A percentile compares a stretch with the other conserved stretches of the same genome.
Conservation (phyloP, 2,797 vertebrate genomes). For the Meda fulgida region DNA sequence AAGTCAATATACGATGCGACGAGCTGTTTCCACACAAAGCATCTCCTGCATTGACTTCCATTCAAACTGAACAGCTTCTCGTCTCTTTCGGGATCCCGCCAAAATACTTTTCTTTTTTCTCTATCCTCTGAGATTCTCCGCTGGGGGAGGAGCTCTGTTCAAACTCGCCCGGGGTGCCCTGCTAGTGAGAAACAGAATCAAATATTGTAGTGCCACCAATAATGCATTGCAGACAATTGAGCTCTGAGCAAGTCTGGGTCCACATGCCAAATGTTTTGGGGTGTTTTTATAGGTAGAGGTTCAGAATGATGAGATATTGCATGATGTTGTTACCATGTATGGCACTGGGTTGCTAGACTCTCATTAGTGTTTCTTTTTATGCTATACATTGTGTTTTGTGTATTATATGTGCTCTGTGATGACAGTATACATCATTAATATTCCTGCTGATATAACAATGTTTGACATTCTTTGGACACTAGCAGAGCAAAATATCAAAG, state of each 20-base stretch:
- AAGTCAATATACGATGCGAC: background rate
- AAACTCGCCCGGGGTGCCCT: background rate
- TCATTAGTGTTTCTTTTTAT: background rate
- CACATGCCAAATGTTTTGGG: background rate
- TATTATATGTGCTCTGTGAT: background rate
- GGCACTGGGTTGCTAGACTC: background rate
- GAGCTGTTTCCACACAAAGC: background rate
- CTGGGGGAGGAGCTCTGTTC: background rate
- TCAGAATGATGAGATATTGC: background rate
- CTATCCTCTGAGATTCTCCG: background rate
- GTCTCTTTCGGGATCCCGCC: background rate
- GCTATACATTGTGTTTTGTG: background rate
- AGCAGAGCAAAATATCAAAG: background rate
- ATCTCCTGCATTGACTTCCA: background rate
- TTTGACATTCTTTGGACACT: background rate
- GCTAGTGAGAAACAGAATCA: background rate
- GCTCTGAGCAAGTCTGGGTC: background rate
- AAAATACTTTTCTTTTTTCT: background rate
- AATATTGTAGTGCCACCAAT: background rate
- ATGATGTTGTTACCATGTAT: background rate
- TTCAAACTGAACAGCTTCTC: background rate
- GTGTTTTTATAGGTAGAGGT: background rate
- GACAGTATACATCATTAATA: background rate
- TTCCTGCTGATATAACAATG: background rate
- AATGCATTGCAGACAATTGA: background rate